A percentile compares a stretch with the other conserved stretches of the same genome.
These are phyloP conservation scores for Cephalopachus bancanus DNA, from an alignment of 2,797 vertebrate species.

Conservation along the genomic window DNA sequence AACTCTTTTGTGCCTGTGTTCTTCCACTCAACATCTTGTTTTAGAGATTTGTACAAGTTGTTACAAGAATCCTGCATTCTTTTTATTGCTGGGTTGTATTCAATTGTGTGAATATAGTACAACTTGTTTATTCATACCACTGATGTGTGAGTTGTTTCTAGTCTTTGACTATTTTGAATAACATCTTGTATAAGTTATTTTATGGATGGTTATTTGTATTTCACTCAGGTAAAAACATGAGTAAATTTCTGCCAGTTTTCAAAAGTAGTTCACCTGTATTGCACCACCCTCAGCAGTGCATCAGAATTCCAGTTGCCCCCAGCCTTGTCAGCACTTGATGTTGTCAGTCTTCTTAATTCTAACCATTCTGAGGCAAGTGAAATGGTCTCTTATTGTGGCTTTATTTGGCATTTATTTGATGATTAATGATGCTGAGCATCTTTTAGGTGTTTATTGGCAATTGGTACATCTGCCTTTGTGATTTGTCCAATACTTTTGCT, in stretches of 20 bases:
- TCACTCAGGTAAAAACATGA: background rate
- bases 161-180: background rate
- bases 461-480: background rate
- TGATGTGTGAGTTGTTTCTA: background rate
- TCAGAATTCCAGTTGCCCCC: background rate
- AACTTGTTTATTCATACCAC: no score
- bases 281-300: background rate
- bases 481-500: background rate
- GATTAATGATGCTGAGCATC: background rate
- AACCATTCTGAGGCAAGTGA: background rate
- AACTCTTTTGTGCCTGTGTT: background rate
- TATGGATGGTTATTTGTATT: background rate
- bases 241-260: background rate
- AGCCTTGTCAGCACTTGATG: background rate
- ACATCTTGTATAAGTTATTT: background rate
- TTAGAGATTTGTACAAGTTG: background rate
- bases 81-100: no score
- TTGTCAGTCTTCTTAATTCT: background rate
- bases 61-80: rapidly evolving
- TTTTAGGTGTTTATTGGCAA: background rate
- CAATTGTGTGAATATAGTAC: rapidly evolving
- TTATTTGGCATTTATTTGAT: background rate
- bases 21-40: rapidly evolving
- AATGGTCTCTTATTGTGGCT: background rate
- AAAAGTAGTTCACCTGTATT: background rate